Evolutionary conservation across 2,113 vertebrate genomes (phyloP).

Genomic region (Damaliscus lunatus): DNA sequence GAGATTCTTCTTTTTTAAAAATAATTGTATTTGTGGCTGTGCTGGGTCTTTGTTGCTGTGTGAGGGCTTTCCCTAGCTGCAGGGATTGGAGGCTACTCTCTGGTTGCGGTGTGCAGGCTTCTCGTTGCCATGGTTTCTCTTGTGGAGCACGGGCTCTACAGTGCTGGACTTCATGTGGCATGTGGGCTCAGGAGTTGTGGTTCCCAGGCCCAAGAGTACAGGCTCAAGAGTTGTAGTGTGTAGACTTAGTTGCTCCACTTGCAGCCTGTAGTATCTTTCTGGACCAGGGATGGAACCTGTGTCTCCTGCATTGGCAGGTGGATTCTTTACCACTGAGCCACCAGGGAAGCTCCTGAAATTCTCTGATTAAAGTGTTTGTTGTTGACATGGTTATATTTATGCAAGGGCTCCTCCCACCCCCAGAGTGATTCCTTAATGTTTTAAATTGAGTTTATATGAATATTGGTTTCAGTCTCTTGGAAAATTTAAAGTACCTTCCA

Average conservation of each 20-base stretch:
- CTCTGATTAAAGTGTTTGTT: background rate
- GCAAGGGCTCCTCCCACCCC: background rate
- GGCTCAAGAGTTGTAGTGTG: background rate
- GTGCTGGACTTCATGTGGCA: background rate
- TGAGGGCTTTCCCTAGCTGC: background rate
- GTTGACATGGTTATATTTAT: background rate
- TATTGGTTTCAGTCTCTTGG: background rate
- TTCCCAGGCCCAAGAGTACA: background rate
- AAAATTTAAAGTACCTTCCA: background rate
- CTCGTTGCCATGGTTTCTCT: background rate
- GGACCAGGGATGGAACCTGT: background rate
- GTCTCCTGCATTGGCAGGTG: background rate
- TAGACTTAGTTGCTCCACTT: background rate
- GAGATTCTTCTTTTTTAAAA: background rate
- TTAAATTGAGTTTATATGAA: background rate
- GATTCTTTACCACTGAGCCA: background rate
- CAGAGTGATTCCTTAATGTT: background rate
- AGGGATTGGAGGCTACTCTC: background rate
- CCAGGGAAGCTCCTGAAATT: background rate
- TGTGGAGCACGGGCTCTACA: rapidly evolving
- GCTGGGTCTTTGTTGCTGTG: background rate
- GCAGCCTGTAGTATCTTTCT: background rate
- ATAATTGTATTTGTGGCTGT: background rate
- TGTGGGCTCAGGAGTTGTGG: background rate
- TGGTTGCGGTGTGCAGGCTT: rapidly evolving